phyloP scores from a whole-genome alignment of 2,797 vertebrate genomes.

The Echeneis naucrates region DNA sequence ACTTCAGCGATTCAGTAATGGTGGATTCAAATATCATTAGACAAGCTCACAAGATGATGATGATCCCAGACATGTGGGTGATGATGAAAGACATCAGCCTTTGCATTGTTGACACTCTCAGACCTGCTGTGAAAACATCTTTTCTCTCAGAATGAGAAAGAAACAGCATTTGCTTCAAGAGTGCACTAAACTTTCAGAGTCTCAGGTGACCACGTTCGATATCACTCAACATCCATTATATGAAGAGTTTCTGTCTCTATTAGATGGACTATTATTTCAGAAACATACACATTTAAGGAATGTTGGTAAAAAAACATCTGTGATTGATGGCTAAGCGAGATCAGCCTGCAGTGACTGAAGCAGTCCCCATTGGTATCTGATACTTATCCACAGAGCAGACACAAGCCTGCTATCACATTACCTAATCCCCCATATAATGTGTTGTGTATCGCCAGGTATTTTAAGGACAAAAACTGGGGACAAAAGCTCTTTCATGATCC shows the following conservation, averaged over 20 bases:
- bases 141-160: conserved; percentile 31
- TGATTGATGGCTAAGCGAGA: conserved; percentile 55
- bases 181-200: conserved; percentile 33
- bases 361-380: conserved; percentile 40
- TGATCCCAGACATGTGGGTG: conserved; percentile 50
- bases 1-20: conserved; percentile 57
- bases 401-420: conserved; percentile 58
- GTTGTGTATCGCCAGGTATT: conserved; percentile 56
- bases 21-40: conserved; percentile 70
- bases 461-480: conserved; percentile 60
- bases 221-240: conserved; percentile 38
- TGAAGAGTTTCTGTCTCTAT: conserved; percentile 33
- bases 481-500: conserved; percentile 59
- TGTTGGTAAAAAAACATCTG: conserved; percentile 49
- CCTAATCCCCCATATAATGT: conserved; percentile 45
- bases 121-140: conserved; percentile 63
- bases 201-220: conserved; percentile 43
- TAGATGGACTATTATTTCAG: conserved; percentile 43
- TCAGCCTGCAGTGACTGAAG: conserved; percentile 34
- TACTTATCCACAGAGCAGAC: conserved; percentile 50
- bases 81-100: conserved; percentile 58
- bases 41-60: conserved; percentile 20
- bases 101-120: conserved; percentile 58
- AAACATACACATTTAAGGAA: conserved; percentile 43
- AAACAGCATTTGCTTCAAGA: conserved; percentile 47